Conservation (phyloP, 1,140 invertebrate genomes). For the Drosophila parvula region DNA sequence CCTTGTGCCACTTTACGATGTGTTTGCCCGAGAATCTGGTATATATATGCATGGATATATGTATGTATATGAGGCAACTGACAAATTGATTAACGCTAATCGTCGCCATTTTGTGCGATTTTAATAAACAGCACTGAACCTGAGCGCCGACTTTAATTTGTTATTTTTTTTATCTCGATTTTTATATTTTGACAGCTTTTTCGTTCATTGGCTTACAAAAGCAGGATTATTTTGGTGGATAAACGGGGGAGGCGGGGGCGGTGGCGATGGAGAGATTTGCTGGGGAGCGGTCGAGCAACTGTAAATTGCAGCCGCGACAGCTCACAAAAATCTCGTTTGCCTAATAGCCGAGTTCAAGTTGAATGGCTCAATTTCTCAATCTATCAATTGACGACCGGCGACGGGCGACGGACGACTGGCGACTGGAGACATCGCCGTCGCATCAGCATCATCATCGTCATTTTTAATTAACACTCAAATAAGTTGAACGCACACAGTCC, state of each 20-base stretch:
- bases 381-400: conserved; percentile 35
- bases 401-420: not conserved
- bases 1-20: conserved; percentile 77
- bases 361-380: conserved; percentile 79
- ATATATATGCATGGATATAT: not conserved
- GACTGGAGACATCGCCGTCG: conserved; percentile 31
- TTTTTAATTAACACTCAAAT: conserved; percentile 52
- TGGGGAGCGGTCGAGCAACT: conserved; percentile 61
- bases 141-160: conserved; percentile 42
- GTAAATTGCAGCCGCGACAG: conserved; percentile 58
- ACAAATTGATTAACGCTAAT: conserved; percentile 79
- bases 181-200: conserved; percentile 55
- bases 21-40: conserved; percentile 59
- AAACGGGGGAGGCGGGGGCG: too few species aligned
- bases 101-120: conserved; percentile 75
- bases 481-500: conserved; percentile 19
- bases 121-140: conserved; percentile 39
- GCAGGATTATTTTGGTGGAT: conserved; percentile 12
- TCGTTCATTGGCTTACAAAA: conserved; percentile 71
- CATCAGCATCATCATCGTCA: conserved; percentile 39
- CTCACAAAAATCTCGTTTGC: conserved; percentile 76
- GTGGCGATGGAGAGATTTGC: conserved; percentile 6
- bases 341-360: conserved; percentile 82
- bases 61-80: conserved; percentile 30
- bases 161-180: conserved; percentile 17